Base-by-base conservation (phyloP, 2,888 invertebrate genomes). In the Belgica antarctica region DNA sequence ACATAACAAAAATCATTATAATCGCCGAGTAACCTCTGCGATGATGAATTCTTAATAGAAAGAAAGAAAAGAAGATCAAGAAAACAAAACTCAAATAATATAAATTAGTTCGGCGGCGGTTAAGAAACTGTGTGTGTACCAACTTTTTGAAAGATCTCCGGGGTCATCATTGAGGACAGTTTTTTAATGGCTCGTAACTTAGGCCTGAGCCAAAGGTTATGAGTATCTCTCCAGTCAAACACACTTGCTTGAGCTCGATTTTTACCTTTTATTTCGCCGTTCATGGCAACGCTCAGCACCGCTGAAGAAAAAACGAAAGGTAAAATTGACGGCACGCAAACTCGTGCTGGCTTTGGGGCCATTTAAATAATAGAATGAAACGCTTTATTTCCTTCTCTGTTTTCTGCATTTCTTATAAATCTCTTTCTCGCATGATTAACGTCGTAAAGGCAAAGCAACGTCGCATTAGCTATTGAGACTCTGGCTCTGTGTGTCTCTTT, bases 261-360 rank as follows among this genome's bases (percentile, higher is more conserved):
- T n/a, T n/a, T n/a, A n/a, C n/a, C n/a, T n/a, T n/a, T 22, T 22
- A 22, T n/a, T 52, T 52, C 52, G 17, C 52, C 22, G n/a, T n/a
- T n/a, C 19, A 12, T 52, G 12, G 17, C 22, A 22, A 52, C 19
- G 22, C 52, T 52, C 22, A 52, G 22, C 52, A 52, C 2, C 52
- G 5, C 5, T 31, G 22, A 52, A 41, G 22, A 52, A 52, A 19
- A 22, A 52, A 52, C 7, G 22, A 7, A 52, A 52, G n/a, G 52
- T 8, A 52, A 52, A 3, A 12, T 36, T 65, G 46, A 47, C 24
- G 34, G 65, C 65, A 65, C 65, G 65, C 65, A 65, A 46, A 41
- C 65, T 65, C 65, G 65, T 65, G 65, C 65, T 65, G 65, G 41
- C 65, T 65, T 27, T 65, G 65, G 41, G 65, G 65, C 65, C 24